These are phyloP conservation scores for Corythornis madagascariensis DNA, from an alignment of 2,113 vertebrate genomes.

Conservation along the genomic window DNA sequence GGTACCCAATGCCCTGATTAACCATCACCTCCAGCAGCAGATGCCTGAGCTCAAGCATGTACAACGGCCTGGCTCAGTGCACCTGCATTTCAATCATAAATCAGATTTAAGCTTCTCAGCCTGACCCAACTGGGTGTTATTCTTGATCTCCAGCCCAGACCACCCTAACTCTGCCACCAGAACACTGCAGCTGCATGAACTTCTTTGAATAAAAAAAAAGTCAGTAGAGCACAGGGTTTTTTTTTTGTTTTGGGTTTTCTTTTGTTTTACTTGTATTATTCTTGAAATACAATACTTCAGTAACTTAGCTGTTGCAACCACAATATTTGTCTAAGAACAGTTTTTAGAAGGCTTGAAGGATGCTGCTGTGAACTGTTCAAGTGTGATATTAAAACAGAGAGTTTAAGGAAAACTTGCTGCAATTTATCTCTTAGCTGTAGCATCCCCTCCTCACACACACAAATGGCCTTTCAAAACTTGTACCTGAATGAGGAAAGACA, in stretches of 20 bases:
- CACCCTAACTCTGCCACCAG: neutral
- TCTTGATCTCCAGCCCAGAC: neutral
- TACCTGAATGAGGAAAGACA: neutral
- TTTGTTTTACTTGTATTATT: neutral
- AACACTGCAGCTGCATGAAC: neutral
- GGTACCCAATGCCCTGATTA: neutral
- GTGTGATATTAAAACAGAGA: conserved; percentile 46
- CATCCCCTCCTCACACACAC: neutral
- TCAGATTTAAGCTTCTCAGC: neutral
- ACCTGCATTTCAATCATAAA: neutral
- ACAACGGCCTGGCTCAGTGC: neutral
- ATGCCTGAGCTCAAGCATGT: neutral
- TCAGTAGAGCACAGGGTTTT: neutral
- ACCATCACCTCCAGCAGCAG: neutral
- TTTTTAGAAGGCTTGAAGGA: conserved; percentile 51
- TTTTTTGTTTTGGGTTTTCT: neutral
- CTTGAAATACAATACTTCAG: conserved; percentile 1
- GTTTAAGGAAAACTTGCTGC: conserved; percentile 37
- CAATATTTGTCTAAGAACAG: conserved; percentile 33
- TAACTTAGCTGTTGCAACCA: conserved; percentile 2
- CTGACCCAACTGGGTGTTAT: neutral
- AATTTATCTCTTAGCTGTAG: conserved; percentile 40
- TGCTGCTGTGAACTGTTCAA: conserved; percentile 60
- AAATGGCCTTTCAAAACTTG: neutral
- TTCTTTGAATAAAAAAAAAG: neutral